Evolutionary conservation across 2,797 vertebrate species (phyloP), one percentile per base, ranked within the genome.

Genomic region (Anguilla obscura): DNA sequence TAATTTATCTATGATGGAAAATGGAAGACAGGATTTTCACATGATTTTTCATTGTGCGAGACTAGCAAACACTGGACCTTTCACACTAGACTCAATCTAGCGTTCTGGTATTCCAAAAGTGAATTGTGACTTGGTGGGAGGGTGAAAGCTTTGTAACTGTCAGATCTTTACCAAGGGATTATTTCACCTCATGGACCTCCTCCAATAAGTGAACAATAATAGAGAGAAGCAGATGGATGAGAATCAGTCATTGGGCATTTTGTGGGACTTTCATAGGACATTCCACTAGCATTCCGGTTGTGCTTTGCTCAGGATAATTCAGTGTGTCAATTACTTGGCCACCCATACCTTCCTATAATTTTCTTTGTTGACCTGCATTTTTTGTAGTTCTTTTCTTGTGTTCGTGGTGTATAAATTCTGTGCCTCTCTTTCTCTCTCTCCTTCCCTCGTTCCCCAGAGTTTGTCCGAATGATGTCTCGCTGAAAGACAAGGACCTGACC

Each of bases 391-490:
- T 30, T 85, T n/a, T 27, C 18, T 83, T 52, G 48, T 14, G 33
- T 33, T n/a, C n/a, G 33, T 85, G 54, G 21, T 85, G 16, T 85
- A n/a, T n/a, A 18, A 18, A 45, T 18, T 88, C 63, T 88, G n/a
- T 84, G n/a, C n/a, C 4, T 56, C 9, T 3, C 83, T 27, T 33
- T 84, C 86, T 48, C 50, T 84, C 27, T 89, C 80, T 93, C 74
- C 87, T 84, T 52, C 50, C n/a, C 85, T 90, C 48, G 54, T 66
- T n/a, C 63, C 50, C 52, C 95, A 99, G 98, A 99, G 93, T 99
- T 99, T 92, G 98, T 99, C 88, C 96, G 98, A 92, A 99, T 99
- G 98, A 99, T 99, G 98, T 99, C 98, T 91, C 98, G 98, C 92
- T 99, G 95, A 97, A 87, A 89, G 87, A 74, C 36, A 27, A 82